phyloP scores from a whole-genome alignment of 1,140 invertebrate genomes.

The Colletes gigas region DNA sequence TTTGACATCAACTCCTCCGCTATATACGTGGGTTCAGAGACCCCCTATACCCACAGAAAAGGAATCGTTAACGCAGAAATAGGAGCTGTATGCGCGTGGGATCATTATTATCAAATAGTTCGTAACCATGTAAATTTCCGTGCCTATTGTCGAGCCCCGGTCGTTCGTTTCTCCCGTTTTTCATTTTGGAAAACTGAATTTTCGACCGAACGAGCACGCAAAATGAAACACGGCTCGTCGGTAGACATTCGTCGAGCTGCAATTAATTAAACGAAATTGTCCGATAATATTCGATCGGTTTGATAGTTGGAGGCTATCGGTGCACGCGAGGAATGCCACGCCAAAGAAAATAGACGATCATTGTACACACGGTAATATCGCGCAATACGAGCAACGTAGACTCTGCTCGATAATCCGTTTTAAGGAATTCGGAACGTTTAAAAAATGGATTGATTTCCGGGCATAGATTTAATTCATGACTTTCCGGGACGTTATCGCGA shows the following conservation, averaged over 20 bases:
- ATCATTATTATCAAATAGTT: no score
- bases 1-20: no score
- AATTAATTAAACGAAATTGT: conserved; percentile 13
- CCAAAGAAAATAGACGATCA: background rate
- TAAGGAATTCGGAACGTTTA: background rate
- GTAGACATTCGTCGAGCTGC: background rate
- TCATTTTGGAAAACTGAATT: background rate
- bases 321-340: no score
- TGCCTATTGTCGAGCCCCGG: background rate
- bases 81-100: no score
- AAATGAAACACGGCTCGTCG: background rate
- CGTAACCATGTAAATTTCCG: no score
- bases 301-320: background rate
- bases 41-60: no score
- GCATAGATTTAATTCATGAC: no score
- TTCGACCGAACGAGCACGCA: background rate
- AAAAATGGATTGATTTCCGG: background rate
- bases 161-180: background rate
- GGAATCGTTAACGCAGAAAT: no score
- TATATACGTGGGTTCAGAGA: no score
- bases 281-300: background rate
- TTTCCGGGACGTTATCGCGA: no score
- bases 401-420: background rate
- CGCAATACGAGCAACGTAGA: background rate
- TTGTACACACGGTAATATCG: background rate